A percentile compares a stretch with the other conserved stretches of the same genome.
phyloP scores from a whole-genome alignment of 1,140 invertebrate genomes.

The Octopus sinensis region DNA sequence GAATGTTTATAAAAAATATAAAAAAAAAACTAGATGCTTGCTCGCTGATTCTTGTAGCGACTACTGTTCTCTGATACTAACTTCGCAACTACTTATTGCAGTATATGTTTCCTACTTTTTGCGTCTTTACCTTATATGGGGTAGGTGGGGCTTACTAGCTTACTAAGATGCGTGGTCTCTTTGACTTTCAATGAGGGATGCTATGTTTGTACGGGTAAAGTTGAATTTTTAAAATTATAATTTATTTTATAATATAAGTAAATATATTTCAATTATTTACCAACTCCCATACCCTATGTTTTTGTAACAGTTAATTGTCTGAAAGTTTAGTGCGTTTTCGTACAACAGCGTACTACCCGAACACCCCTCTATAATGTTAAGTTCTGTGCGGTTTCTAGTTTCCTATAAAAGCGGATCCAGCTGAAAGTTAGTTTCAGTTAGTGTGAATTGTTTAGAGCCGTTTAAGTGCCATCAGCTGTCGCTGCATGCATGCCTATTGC shows the following conservation, averaged over 20 bases:
- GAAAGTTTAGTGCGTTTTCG: background rate
- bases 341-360: background rate
- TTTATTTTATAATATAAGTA: too few species aligned
- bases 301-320: background rate
- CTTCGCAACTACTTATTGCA: background rate
- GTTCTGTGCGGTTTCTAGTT: background rate
- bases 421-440: slow-evolving; percentile 19
- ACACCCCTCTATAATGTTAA: background rate
- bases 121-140: slow-evolving; percentile 6
- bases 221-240: too few species aligned
- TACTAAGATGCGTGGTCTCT: too few species aligned
- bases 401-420: background rate
- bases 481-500: slow-evolving; percentile 45
- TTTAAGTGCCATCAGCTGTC: slow-evolving; percentile 14
- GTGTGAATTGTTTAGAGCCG: slow-evolving; percentile 34
- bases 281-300: too few species aligned
- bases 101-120: background rate
- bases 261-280: too few species aligned
- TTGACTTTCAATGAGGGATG: too few species aligned
- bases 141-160: background rate
- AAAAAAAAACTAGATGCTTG: too few species aligned
- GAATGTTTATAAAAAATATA: too few species aligned
- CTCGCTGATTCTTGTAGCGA: background rate
- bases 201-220: too few species aligned
- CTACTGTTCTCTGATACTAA: background rate